Evolutionary conservation across 2,888 invertebrate species (phyloP).

Genomic region (Philaethria dido): DNA sequence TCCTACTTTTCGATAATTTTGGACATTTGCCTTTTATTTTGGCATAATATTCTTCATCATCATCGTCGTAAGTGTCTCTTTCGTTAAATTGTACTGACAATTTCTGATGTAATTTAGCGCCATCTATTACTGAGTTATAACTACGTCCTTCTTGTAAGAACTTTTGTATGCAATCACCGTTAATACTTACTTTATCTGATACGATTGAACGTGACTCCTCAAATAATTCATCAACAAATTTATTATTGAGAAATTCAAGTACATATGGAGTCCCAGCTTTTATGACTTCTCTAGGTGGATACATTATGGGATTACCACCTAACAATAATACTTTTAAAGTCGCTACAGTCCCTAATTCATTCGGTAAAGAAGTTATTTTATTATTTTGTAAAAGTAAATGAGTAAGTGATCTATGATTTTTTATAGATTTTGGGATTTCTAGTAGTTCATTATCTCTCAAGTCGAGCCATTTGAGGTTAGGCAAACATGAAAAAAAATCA

Average conservation of each 20-base stretch:
- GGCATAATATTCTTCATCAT: conserved; percentile 57
- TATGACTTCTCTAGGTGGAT: conserved; percentile 82
- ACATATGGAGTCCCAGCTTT: conserved; percentile 73
- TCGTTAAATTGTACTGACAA: conserved; percentile 65
- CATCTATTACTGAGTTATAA: conserved; percentile 71
- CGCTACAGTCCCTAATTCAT: conserved; percentile 85
- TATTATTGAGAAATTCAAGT: conserved; percentile 65
- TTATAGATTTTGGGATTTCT: conserved; percentile 82
- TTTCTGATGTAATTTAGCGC: conserved; percentile 53
- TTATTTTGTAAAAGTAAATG: conserved; percentile 87
- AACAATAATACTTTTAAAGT: conserved; percentile 85
- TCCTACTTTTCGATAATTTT: conserved; percentile 67
- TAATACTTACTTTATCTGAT: conserved; percentile 53
- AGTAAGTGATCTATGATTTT: conserved; percentile 82
- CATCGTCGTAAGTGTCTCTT: conserved; percentile 55
- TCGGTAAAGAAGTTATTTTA: conserved; percentile 82
- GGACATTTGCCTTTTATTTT: conserved; percentile 69
- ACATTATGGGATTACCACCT: conserved; percentile 84
- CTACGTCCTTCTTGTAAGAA: conserved; percentile 57
- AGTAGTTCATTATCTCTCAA: conserved; percentile 84
- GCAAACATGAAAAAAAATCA: conserved; percentile 83
- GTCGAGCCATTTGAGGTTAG: conserved; percentile 86
- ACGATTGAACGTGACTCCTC: conserved; percentile 62
- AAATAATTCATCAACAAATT: conserved; percentile 59
- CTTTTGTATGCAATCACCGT: conserved; percentile 48